Evolutionary conservation across 2,888 invertebrate species (phyloP).

Genomic region (Drosophila paramelanica): DNA sequence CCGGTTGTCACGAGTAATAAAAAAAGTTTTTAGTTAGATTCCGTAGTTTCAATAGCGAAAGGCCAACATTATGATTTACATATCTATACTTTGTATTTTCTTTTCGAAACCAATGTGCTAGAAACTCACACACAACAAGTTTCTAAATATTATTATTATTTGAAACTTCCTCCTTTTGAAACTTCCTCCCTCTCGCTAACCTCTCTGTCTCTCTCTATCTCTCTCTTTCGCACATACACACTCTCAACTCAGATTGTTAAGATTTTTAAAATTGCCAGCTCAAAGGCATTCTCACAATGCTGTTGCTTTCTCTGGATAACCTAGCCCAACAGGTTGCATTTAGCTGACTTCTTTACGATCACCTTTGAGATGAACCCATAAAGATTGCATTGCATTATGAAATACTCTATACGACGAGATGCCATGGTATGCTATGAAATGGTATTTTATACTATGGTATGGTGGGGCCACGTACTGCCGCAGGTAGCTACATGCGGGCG

Average conservation of each 20-base stretch:
- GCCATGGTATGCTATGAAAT: slow-evolving; percentile 16
- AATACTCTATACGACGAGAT: slow-evolving; percentile 56
- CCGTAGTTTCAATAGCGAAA: too few relatives aligned
- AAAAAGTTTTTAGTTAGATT: too few relatives aligned
- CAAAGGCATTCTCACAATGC: slow-evolving; percentile 59
- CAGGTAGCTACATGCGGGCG: slow-evolving; percentile 76
- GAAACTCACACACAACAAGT: not conserved
- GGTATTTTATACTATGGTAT: slow-evolving; percentile 5
- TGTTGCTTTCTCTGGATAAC: slow-evolving; percentile 57
- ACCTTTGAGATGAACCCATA: slow-evolving; percentile 78
- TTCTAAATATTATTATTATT: slow-evolving; percentile 16
- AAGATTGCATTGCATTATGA: slow-evolving; percentile 79
- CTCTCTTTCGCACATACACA: not conserved
- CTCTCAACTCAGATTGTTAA: slow-evolving; percentile 39
- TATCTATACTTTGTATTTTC: not conserved
- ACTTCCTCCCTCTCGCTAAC: not conserved
- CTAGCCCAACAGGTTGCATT: slow-evolving; percentile 70
- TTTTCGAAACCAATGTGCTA: slow-evolving; percentile 8
- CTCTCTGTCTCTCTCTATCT: too few relatives aligned
- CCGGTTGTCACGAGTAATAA: too few relatives aligned
- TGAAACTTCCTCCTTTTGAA: slow-evolving; percentile 1
- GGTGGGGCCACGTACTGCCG: slow-evolving; percentile 54
- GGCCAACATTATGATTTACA: too few relatives aligned
- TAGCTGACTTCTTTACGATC: slow-evolving; percentile 62
- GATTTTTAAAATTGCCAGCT: slow-evolving; percentile 48